Percentiles rank a stretch among this genome's conserved stretches.
phyloP scores from a whole-genome alignment of 2,113 vertebrate genomes.

The Mus pahari region DNA sequence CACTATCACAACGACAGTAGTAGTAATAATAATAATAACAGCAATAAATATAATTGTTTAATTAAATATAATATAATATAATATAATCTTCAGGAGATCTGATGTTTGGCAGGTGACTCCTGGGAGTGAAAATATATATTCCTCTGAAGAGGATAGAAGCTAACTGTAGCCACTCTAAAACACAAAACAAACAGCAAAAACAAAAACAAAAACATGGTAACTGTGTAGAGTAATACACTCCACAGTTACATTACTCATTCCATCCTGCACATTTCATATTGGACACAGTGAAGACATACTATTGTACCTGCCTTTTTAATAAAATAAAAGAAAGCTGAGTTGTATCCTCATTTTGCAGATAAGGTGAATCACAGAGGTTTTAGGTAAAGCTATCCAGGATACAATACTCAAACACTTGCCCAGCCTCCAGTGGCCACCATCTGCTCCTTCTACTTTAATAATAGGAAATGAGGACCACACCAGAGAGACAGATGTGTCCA shows the following conservation, averaged over 20 bases:
- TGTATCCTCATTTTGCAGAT: not conserved
- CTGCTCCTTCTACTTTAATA: not conserved
- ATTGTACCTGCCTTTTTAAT: not conserved
- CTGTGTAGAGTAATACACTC: not conserved
- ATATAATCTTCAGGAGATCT: not conserved
- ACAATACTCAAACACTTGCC: not conserved
- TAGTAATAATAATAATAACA: not conserved
- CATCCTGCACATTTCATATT: not conserved
- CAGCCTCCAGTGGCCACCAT: not conserved
- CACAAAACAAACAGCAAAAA: too few relatives aligned
- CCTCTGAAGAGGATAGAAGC: not conserved
- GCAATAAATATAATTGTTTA: not conserved
- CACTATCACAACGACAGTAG: not conserved
- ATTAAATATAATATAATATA: too few relatives aligned
- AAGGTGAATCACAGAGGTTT: not conserved
- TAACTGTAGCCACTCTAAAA: not conserved
- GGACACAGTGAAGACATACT: not conserved
- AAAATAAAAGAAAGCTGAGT: not conserved
- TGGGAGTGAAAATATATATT: too few relatives aligned
- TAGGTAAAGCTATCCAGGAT: not conserved
- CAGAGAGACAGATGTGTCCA: not conserved
- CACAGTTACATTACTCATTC: too few relatives aligned
- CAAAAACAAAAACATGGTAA: too few relatives aligned
- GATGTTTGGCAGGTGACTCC: not conserved
- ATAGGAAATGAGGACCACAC: not conserved